Conservation (phyloP, 2,113 vertebrate genomes). For the Erythrocercus mccallii region DNA sequence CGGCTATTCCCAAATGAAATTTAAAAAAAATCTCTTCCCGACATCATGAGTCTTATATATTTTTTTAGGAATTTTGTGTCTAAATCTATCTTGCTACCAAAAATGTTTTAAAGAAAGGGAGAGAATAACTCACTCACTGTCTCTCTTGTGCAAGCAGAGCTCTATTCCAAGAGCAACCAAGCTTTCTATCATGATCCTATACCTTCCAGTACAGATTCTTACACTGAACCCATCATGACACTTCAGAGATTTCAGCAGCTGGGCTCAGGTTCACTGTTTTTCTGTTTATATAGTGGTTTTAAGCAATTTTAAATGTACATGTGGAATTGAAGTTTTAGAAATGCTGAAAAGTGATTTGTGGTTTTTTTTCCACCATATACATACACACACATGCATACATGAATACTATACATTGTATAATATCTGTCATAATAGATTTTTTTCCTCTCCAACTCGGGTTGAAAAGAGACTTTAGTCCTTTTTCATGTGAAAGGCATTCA, state of each 20-base stretch:
- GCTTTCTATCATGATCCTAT: not conserved
- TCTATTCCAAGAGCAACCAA: not conserved
- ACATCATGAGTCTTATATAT: not conserved
- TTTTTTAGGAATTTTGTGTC: not conserved
- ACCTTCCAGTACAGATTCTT: not conserved
- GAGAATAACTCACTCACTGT: slow-evolving; percentile 26
- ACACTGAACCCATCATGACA: not conserved
- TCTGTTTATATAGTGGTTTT: not conserved
- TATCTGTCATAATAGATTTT: not conserved
- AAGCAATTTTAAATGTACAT: not conserved
- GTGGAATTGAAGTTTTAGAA: not conserved
- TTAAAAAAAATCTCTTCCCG: not conserved
- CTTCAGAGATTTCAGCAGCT: not conserved
- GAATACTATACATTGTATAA: no score
- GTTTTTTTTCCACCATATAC: not conserved
- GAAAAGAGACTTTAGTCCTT: not conserved
- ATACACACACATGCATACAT: no score
- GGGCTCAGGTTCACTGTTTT: not conserved
- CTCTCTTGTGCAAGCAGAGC: not conserved
- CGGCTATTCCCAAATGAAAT: slow-evolving; percentile 31
- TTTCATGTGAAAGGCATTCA: not conserved
- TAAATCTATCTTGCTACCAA: slow-evolving; percentile 41
- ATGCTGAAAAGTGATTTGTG: not conserved
- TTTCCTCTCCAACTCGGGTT: not conserved
- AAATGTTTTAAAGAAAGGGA: slow-evolving; percentile 25